A percentile compares a stretch with the other conserved stretches of the same genome.
These are phyloP conservation scores for Cephus rjabovi DNA, from an alignment of 2,888 invertebrate species.

Conservation along the genomic window DNA sequence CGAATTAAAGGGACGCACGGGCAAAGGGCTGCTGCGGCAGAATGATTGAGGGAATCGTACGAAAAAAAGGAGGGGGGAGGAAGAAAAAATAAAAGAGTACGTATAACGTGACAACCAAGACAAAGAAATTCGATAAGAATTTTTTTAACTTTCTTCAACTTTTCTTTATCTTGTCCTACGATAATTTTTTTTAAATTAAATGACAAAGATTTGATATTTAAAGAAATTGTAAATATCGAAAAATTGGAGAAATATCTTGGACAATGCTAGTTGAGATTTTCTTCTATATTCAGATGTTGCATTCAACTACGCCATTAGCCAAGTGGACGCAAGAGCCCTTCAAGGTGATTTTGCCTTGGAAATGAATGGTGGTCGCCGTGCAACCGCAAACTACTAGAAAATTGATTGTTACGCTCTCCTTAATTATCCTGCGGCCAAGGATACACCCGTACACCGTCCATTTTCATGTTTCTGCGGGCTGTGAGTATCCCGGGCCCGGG, in stretches of 20 bases:
- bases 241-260: not conserved
- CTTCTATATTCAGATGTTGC: not conserved
- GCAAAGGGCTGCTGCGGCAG: not conserved
- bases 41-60: constrained; percentile 11
- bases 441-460: not conserved
- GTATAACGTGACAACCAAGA: not conserved
- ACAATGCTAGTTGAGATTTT: not conserved
- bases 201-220: too few relatives aligned
- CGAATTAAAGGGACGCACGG: not conserved
- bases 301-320: not conserved
- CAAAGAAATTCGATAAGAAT: not conserved
- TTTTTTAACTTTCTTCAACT: not conserved
- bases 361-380: constrained; percentile 43
- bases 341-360: not conserved
- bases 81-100: not conserved
- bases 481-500: not conserved
- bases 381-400: constrained; percentile 56
- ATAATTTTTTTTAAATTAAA: not conserved
- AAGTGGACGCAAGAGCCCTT: not conserved
- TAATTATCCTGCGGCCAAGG: constrained; percentile 39
- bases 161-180: not conserved
- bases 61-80: constrained; percentile 8
- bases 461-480: not conserved
- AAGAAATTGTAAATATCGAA: not conserved
- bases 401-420: constrained; percentile 52